These are phyloP conservation scores for Tarsius wallacei DNA, from an alignment of 2,797 vertebrate species.

Conservation along the genomic window DNA sequence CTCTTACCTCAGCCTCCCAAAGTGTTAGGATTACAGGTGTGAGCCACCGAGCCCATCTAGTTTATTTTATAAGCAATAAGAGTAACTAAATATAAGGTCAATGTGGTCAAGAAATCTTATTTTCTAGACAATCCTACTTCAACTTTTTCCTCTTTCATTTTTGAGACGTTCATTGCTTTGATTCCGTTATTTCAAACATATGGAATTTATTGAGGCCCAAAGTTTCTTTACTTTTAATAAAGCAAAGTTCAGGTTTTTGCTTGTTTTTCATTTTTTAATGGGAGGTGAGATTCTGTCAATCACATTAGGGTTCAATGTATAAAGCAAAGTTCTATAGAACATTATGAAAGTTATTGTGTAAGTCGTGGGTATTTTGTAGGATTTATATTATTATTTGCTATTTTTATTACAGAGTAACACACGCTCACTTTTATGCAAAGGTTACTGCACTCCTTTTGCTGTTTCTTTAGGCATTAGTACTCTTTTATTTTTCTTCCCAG, in stretches of 20 bases:
- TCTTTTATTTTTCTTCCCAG: neutral
- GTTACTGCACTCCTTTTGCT: neutral
- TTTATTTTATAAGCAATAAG: neutral
- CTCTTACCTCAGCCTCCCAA: no score
- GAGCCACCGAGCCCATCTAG: no score
- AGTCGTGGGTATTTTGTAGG: neutral
- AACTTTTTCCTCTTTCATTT: neutral
- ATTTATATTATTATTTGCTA: neutral
- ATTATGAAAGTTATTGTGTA: neutral
- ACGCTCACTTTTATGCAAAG: neutral
- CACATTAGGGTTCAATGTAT: neutral
- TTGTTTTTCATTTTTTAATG: neutral
- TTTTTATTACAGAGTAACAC: neutral
- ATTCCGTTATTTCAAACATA: neutral
- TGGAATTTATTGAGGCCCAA: neutral
- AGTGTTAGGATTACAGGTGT: no score
- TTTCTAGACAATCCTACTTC: neutral
- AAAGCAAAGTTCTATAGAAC: neutral
- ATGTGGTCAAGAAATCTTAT: neutral
- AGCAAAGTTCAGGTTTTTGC: neutral
- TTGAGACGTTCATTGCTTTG: neutral
- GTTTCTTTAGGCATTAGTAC: neutral
- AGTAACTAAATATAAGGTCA: neutral
- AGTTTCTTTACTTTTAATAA: neutral
- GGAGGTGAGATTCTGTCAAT: neutral